phyloP scores from a whole-genome alignment of 2,113 vertebrate species.

The Chaetodon trifascialis region DNA sequence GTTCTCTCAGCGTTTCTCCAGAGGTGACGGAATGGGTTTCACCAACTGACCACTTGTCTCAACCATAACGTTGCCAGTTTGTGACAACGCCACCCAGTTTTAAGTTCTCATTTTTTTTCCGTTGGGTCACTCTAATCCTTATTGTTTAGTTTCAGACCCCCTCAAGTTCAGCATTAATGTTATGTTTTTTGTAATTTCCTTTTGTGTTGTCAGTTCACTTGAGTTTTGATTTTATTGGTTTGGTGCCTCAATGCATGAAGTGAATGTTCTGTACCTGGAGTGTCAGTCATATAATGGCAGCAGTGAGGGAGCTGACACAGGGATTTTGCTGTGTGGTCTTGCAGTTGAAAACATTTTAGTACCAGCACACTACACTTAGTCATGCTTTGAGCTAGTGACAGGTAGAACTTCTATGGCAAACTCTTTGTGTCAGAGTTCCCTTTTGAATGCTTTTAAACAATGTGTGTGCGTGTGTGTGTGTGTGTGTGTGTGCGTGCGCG shows the following conservation, averaged over 20 bases:
- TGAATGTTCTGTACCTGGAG: conserved; percentile 74
- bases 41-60: conserved; percentile 91
- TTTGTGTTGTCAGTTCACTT: conserved; percentile 76
- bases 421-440: conserved; percentile 95
- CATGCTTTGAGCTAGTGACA: conserved; percentile 23
- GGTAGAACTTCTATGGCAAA: conserved; percentile 56
- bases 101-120: conserved; percentile 85
- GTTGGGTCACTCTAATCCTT: conserved; percentile 85
- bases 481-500: conserved; percentile 59
- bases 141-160: conserved; percentile 64
- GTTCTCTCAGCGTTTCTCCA: conserved; percentile 80
- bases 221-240: conserved; percentile 80
- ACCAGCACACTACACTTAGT: conserved; percentile 20
- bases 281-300: conserved; percentile 67
- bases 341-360: conserved; percentile 51
- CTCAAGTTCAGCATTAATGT: conserved; percentile 72
- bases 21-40: conserved; percentile 92
- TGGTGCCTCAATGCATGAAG: conserved; percentile 85
- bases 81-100: conserved; percentile 89
- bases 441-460: conserved; percentile 75
- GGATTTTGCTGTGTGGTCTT: conserved; percentile 73
- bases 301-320: conserved; percentile 78
- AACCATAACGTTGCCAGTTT: conserved; percentile 88
- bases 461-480: conserved; percentile 61
- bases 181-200: conserved; percentile 78